Percentiles rank a stretch among this genome's conserved stretches.
Conservation (phyloP, 2,888 invertebrate species). For the Bugula neritina region DNA sequence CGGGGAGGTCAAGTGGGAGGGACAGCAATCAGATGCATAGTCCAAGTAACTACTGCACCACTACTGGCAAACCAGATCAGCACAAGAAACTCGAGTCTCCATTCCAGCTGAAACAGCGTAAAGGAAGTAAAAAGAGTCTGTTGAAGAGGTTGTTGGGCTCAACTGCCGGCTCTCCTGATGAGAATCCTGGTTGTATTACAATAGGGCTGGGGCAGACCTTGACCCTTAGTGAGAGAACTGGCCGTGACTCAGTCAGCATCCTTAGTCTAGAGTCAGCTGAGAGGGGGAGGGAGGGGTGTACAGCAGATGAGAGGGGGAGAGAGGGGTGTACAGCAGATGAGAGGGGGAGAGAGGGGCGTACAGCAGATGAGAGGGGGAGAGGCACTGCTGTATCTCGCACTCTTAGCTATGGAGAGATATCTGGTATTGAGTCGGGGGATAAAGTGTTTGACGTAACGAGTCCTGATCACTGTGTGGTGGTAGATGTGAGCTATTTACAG, state of each 20-base stretch:
- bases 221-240: not conserved
- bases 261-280: conserved; percentile 11
- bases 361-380: not conserved
- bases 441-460: conserved; percentile 25
- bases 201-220: conserved; percentile 3
- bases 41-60: not conserved
- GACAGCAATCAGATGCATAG: not conserved
- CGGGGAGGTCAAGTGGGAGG: not conserved
- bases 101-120: conserved; percentile 6
- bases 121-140: not conserved
- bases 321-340: too few species aligned
- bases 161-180: not conserved
- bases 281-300: not conserved
- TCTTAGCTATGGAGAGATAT: not conserved
- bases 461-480: conserved; percentile 18
- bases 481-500: too few species aligned
- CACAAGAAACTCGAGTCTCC: not conserved
- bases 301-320: too few species aligned
- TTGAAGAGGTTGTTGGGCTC: not conserved
- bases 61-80: not conserved
- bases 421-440: not conserved
- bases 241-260: not conserved
- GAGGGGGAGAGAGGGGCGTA: too few species aligned
- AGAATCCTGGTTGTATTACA: not conserved
- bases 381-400: not conserved